Evolutionary conservation across 2,888 invertebrate genomes (phyloP).

Genomic region (Lithophane ornitopus): DNA sequence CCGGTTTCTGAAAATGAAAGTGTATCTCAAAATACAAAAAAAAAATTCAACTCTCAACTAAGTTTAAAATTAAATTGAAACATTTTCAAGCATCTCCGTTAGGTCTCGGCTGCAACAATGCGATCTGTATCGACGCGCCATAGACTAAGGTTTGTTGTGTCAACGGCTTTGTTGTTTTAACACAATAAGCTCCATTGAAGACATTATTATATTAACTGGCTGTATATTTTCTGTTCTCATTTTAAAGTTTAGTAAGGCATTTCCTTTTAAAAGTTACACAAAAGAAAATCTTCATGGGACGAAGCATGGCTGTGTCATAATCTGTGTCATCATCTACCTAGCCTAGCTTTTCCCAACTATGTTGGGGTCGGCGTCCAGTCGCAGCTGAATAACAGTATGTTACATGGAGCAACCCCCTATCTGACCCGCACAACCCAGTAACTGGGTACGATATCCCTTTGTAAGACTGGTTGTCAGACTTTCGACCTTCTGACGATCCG

Average conservation of each 20-base stretch:
- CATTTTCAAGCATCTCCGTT: constrained; percentile 17
- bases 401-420: too few relatives aligned
- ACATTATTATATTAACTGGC: constrained; percentile 34
- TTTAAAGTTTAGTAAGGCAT: constrained; percentile 3
- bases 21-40: background rate
- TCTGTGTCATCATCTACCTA: too few relatives aligned
- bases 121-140: constrained; percentile 41
- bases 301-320: too few relatives aligned
- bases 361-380: too few relatives aligned
- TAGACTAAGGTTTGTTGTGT: constrained; percentile 22
- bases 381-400: too few relatives aligned
- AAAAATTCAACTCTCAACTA: constrained; percentile 7
- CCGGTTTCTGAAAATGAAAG: background rate
- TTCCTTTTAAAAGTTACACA: constrained; percentile 1
- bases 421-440: too few relatives aligned
- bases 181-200: constrained; percentile 34
- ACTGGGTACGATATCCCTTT: too few relatives aligned
- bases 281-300: background rate
- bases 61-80: constrained; percentile 40
- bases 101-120: constrained; percentile 42
- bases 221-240: constrained; percentile 19
- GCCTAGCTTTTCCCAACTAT: too few relatives aligned
- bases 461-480: too few relatives aligned
- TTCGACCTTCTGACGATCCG: too few relatives aligned
- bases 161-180: constrained; percentile 37